Conservation (phyloP, 2,888 invertebrate species). For the Frankliniella fusca region DNA sequence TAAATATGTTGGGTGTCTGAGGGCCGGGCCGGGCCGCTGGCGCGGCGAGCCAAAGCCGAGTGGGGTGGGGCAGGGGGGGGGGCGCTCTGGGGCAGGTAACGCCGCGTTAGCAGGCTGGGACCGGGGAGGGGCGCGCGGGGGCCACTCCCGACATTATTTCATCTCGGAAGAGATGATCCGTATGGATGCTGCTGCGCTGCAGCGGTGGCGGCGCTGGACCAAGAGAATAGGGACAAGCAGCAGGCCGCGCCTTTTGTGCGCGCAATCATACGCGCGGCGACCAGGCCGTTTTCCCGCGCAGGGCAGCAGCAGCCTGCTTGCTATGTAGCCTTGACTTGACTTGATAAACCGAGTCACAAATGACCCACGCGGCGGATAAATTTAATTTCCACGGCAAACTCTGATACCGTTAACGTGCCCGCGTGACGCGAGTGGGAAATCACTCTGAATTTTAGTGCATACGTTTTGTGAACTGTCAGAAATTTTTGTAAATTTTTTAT, state of each 20-base stretch:
- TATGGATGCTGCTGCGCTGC: background rate
- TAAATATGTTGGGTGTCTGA: background rate
- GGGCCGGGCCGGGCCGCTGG: background rate
- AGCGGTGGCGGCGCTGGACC: background rate
- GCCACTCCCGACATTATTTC: background rate
- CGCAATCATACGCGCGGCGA: background rate
- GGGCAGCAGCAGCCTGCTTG: too few relatives aligned
- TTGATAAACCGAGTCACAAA: too few relatives aligned
- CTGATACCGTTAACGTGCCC: too few relatives aligned
- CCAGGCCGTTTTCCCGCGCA: too few relatives aligned
- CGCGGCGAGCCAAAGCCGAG: background rate
- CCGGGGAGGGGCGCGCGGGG: background rate
- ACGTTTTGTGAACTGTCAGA: too few relatives aligned
- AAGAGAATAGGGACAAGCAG: background rate
- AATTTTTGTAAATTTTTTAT: too few relatives aligned
- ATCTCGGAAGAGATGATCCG: background rate
- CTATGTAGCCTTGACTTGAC: too few relatives aligned
- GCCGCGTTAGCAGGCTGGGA: background rate
- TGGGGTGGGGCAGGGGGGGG: background rate
- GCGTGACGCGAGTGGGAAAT: too few relatives aligned
- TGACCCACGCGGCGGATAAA: too few relatives aligned
- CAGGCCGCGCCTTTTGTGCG: background rate
- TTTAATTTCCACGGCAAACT: too few relatives aligned
- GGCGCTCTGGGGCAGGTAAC: background rate
- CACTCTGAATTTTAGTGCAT: too few relatives aligned